These are phyloP conservation scores for Carapus acus DNA, from an alignment of 2,797 vertebrate genomes.

Conservation along the genomic window DNA sequence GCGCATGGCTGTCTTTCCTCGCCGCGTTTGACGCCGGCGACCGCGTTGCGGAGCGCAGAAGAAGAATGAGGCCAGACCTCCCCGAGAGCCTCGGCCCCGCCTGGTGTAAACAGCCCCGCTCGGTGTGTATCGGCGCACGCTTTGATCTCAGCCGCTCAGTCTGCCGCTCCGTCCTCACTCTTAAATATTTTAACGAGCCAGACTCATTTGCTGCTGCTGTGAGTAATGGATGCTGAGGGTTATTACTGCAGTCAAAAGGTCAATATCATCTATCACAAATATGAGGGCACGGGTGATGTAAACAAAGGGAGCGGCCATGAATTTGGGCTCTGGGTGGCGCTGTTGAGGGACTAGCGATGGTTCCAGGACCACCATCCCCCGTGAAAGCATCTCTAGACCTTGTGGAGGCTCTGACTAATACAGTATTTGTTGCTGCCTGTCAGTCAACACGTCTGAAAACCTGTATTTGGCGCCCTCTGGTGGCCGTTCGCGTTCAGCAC, in stretches of 20 bases:
- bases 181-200: conserved; percentile 63
- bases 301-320: too few species aligned
- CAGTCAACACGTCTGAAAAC: too few species aligned
- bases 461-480: conserved; percentile 65
- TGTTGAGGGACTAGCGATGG: conserved; percentile 15
- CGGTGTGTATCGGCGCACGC: conserved; percentile 58
- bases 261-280: too few species aligned
- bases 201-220: conserved; percentile 31
- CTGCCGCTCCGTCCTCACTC: conserved; percentile 52
- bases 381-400: too few species aligned
- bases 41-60: conserved; percentile 44
- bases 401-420: too few species aligned
- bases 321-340: not conserved
- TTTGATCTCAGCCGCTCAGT: conserved; percentile 64
- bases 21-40: conserved; percentile 36
- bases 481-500: conserved; percentile 56
- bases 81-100: conserved; percentile 49
- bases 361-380: conserved; percentile 7
- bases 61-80: conserved; percentile 62
- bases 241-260: too few species aligned
- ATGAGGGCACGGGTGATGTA: too few species aligned
- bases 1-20: conserved; percentile 31
- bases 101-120: conserved; percentile 68
- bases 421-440: too few species aligned
- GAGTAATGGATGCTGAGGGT: conserved; percentile 11